These are phyloP conservation scores for Chaenocephalus aceratus DNA, from an alignment of 2,113 vertebrate genomes.

Conservation along the genomic window DNA sequence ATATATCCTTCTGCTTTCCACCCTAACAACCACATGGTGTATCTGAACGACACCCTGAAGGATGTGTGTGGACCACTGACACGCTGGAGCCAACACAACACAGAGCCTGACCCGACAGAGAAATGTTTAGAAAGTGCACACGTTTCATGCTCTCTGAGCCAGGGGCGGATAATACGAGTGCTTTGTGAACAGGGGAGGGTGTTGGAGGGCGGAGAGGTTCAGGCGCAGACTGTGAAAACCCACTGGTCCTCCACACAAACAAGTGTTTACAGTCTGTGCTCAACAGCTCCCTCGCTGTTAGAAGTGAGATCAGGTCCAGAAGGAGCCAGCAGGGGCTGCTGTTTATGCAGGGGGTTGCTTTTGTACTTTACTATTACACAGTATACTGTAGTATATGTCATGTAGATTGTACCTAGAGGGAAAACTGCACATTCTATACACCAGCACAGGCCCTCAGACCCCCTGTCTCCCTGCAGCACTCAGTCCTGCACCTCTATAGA, in stretches of 20 bases:
- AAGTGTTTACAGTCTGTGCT: too few relatives aligned
- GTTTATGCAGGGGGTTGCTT: conserved; percentile 57
- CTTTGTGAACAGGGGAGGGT: conserved; percentile 55
- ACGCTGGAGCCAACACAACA: conserved; percentile 35
- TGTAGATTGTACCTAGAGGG: not conserved
- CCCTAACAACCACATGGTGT: conserved; percentile 65
- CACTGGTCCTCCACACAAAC: too few relatives aligned
- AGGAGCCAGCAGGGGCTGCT: conserved; percentile 81
- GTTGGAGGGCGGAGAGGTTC: conserved; percentile 27
- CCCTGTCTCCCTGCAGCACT: too few relatives aligned
- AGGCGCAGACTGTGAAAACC: too few relatives aligned
- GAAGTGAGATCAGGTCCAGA: conserved; percentile 33
- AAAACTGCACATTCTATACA: conserved; percentile 11
- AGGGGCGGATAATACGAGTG: conserved; percentile 20
- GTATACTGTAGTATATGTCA: not conserved
- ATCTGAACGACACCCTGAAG: conserved; percentile 70
- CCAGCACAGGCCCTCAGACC: not conserved
- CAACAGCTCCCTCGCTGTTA: not conserved
- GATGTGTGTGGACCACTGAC: conserved; percentile 52
- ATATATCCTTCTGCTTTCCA: conserved; percentile 58
- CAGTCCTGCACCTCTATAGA: too few relatives aligned
- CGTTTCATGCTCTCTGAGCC: conserved; percentile 48
- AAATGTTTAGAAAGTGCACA: conserved; percentile 68
- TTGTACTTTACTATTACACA: not conserved
- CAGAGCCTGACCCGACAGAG: conserved; percentile 38